phyloP scores from a whole-genome alignment of 2,113 vertebrate species.

The Stegostoma tigrinum region DNA sequence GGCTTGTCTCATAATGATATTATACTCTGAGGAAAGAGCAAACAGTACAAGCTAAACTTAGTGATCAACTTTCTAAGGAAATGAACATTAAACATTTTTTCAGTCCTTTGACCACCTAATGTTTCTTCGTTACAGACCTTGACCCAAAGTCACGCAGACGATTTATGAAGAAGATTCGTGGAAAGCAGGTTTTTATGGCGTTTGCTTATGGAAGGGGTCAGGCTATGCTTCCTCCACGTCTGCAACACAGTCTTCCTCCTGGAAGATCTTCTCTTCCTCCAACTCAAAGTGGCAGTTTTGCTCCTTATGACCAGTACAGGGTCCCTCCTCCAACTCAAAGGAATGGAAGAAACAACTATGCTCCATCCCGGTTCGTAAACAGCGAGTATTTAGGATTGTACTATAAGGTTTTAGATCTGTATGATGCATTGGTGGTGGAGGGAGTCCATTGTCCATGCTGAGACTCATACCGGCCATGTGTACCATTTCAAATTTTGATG shows the following conservation, averaged over 20 bases:
- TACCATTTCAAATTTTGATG: background rate
- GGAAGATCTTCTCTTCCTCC: slow-evolving; percentile 49
- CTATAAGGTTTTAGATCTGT: background rate
- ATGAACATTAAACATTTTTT: background rate
- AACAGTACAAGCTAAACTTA: background rate
- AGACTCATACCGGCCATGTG: background rate
- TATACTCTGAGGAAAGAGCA: background rate
- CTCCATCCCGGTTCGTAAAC: slow-evolving; percentile 65
- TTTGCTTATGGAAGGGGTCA: slow-evolving; percentile 62
- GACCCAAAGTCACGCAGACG: slow-evolving; percentile 64
- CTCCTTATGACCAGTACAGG: slow-evolving; percentile 59
- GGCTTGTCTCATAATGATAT: background rate
- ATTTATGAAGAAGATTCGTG: slow-evolving; percentile 78
- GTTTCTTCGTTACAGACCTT: slow-evolving; percentile 56
- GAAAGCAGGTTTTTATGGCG: slow-evolving; percentile 68
- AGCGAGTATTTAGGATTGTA: no score
- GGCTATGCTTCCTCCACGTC: slow-evolving; percentile 58
- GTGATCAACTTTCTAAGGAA: background rate
- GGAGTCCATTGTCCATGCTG: background rate
- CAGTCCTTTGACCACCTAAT: background rate
- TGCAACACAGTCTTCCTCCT: slow-evolving; percentile 58
- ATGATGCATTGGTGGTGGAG: background rate
- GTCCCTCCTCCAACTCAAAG: slow-evolving; percentile 55
- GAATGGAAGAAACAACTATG: slow-evolving; percentile 56
- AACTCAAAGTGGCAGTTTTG: slow-evolving; percentile 46